phyloP scores from a whole-genome alignment of 2,113 vertebrate genomes.

The Myocastor coypus region DNA sequence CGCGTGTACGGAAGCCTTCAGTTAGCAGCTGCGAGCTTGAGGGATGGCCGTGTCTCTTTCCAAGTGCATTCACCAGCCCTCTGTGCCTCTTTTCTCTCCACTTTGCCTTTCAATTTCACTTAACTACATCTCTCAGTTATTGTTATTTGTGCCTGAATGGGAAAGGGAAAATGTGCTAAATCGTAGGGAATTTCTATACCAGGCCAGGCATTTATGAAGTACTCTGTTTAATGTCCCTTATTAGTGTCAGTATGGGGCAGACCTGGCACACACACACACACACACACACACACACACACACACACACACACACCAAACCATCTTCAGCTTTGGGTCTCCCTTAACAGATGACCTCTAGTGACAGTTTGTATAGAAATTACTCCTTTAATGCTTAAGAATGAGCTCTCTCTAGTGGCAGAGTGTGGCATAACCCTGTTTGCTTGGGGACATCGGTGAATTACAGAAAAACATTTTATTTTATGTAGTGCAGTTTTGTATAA shows the following conservation, averaged over 20 bases:
- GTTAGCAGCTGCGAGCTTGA: slow-evolving; percentile 56
- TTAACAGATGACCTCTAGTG: neutral
- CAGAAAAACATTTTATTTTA: neutral
- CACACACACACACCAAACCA: neutral
- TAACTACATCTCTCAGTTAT: neutral
- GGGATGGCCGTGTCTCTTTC: neutral
- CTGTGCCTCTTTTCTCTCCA: neutral
- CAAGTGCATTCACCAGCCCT: neutral
- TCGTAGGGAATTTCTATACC: neutral
- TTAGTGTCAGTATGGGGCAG: neutral
- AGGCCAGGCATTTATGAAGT: neutral
- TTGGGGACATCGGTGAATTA: neutral
- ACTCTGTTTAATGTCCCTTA: neutral
- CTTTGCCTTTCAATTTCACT: slow-evolving; percentile 32
- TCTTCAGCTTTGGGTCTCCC: neutral
- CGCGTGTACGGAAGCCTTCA: slow-evolving; percentile 49
- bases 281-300: neutral
- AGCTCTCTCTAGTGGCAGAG: slow-evolving; percentile 74
- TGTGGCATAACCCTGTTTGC: neutral
- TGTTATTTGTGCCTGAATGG: neutral
- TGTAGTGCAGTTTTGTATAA: slow-evolving; percentile 1
- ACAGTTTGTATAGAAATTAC: neutral
- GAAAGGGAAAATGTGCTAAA: neutral
- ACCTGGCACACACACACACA: neutral
- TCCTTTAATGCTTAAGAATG: slow-evolving; percentile 18